A percentile compares a stretch with the other conserved stretches of the same genome.
Evolutionary conservation across 2,888 invertebrate genomes (phyloP).

Genomic region (Cylloceria caligata): DNA sequence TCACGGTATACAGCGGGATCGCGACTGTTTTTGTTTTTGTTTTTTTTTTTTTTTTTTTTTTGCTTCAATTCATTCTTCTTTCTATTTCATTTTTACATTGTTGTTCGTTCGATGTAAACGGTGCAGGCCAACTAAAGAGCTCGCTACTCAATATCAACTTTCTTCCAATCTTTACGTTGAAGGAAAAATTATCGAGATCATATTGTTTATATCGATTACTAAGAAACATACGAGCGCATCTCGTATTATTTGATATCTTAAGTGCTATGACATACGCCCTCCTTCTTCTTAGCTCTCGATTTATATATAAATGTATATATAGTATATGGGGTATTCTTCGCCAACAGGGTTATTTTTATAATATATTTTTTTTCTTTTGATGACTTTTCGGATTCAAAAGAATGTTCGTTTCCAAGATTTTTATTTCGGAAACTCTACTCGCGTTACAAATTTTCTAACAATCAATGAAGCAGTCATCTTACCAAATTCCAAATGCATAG

Average conservation of each 20-base stretch:
- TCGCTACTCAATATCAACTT: not conserved
- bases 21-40: not conserved
- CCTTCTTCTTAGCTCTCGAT: no score
- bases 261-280: no score
- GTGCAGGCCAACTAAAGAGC: not conserved
- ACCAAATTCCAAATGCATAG: no score
- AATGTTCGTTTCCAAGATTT: not conserved
- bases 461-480: not conserved
- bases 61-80: not conserved
- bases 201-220: not conserved
- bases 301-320: not conserved
- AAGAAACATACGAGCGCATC: no score
- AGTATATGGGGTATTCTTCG: not conserved
- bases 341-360: not conserved
- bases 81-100: not conserved
- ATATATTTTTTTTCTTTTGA: not conserved
- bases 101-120: not conserved
- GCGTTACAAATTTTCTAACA: not conserved
- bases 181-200: slow-evolving; percentile 6
- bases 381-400: not conserved
- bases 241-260: no score
- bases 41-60: no score
- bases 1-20: slow-evolving; percentile 6
- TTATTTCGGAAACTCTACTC: not conserved
- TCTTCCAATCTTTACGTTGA: not conserved